A percentile compares a stretch with the other conserved stretches of the same genome.
Conservation (phyloP, 1,140 invertebrate genomes). For the Hylaeus anthracinus region DNA sequence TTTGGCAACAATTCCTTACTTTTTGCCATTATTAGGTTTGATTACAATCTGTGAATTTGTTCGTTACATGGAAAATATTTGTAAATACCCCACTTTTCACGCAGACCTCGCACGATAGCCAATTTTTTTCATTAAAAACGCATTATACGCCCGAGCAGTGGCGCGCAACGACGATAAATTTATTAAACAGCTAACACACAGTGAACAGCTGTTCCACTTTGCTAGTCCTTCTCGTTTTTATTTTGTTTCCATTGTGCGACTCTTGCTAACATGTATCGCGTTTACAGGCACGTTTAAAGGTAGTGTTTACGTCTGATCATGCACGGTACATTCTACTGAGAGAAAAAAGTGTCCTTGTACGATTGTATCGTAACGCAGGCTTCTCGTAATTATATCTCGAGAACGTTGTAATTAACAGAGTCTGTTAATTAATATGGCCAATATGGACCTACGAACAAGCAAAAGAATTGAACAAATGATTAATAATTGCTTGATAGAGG, state of each 20-base stretch:
- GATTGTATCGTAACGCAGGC: no score
- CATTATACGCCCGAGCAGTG: not conserved
- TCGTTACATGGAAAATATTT: not conserved
- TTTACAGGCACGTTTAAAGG: not conserved
- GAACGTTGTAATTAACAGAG: no score
- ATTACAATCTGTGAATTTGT: no score
- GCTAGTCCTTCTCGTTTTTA: not conserved
- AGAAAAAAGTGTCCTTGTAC: no score
- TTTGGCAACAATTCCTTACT: no score
- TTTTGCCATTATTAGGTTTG: no score
- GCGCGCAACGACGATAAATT: conserved; percentile 1
- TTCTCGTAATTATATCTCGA: no score
- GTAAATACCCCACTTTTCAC: not conserved
- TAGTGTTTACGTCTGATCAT: conserved; percentile 13
- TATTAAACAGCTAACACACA: not conserved
- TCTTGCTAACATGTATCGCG: not conserved
- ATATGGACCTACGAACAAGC: no score
- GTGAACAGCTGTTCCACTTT: not conserved
- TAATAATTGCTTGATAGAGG: no score
- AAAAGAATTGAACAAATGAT: no score
- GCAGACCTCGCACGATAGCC: not conserved
- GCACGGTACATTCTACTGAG: no score
- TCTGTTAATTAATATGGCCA: not conserved
- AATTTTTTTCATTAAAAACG: not conserved
- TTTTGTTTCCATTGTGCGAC: not conserved